Percentiles rank a stretch among this genome's conserved stretches.
These are phyloP conservation scores for Lydus trimaculatus DNA, from an alignment of 2,888 invertebrate species.

Conservation along the genomic window DNA sequence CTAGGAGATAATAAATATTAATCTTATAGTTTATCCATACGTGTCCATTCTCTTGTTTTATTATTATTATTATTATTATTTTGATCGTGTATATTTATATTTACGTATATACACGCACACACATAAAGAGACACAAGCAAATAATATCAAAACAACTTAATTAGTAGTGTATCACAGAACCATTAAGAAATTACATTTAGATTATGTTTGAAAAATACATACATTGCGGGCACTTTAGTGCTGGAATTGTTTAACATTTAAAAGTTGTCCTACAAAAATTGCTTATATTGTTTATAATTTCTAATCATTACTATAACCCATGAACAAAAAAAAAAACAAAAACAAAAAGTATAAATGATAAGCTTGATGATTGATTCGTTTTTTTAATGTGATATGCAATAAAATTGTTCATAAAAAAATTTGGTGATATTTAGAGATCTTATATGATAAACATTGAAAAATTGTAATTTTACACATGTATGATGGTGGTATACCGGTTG, in stretches of 20 bases:
- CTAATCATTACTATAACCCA: slow-evolving; percentile 15
- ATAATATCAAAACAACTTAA: slow-evolving; percentile 25
- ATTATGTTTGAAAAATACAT: slow-evolving; percentile 2
- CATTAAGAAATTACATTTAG: slow-evolving; percentile 14
- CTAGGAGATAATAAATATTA: background rate
- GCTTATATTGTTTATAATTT: slow-evolving; percentile 18
- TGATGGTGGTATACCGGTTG: too few species aligned
- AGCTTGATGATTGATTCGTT: slow-evolving; percentile 7
- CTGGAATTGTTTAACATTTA: slow-evolving; percentile 9
- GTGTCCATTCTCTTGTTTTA: background rate
- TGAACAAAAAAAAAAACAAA: background rate
- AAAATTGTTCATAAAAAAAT: background rate
- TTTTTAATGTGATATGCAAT: slow-evolving; percentile 5
- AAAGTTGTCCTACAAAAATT: slow-evolving; percentile 28
- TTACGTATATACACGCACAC: slow-evolving; percentile 7
- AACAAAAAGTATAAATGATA: background rate
- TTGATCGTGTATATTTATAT: background rate
- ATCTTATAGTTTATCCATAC: background rate
- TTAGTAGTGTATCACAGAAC: slow-evolving; percentile 37
- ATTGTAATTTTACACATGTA: slow-evolving; percentile 10
- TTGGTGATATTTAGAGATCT: slow-evolving; percentile 2
- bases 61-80: too few species aligned
- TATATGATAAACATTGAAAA: background rate
- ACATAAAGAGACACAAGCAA: slow-evolving; percentile 20
- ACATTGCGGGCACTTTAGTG: slow-evolving; percentile 1